Percentiles rank a stretch among this genome's conserved stretches.
These are phyloP conservation scores for Tetramorium alpestre DNA, from an alignment of 1,140 invertebrate genomes.

Conservation along the genomic window DNA sequence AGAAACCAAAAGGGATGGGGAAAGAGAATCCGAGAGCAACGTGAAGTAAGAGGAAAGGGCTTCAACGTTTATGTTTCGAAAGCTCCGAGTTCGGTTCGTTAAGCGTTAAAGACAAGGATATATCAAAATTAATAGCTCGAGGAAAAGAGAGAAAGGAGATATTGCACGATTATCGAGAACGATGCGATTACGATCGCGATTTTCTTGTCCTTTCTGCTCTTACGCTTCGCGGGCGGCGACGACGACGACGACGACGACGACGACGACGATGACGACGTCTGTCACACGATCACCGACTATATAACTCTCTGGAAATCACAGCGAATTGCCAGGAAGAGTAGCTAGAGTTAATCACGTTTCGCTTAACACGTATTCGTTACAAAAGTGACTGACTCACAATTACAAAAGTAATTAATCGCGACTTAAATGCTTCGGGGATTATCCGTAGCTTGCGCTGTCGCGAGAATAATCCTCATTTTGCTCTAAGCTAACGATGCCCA, in stretches of 20 bases:
- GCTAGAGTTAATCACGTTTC: constrained; percentile 26
- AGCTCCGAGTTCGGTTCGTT: constrained; percentile 17
- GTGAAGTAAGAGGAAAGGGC: constrained; percentile 23
- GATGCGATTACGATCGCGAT: constrained; percentile 1
- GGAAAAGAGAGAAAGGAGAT: not conserved
- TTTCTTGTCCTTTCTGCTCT: not conserved
- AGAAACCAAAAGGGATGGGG: constrained; percentile 34
- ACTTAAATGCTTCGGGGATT: constrained; percentile 38
- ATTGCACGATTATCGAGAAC: constrained; percentile 27
- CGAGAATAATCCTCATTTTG: constrained; percentile 11
- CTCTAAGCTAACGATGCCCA: constrained; percentile 20
- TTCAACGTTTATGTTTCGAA: constrained; percentile 32
- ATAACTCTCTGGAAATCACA: constrained; percentile 20
- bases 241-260: not conserved
- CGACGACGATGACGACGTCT: not conserved
- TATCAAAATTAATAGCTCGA: constrained; percentile 10
- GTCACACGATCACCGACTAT: constrained; percentile 8
- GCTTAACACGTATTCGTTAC: constrained; percentile 42
- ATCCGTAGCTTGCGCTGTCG: not conserved
- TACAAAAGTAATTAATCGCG: constrained; percentile 50
- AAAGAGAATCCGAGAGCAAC: constrained; percentile 19
- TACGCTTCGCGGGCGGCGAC: not conserved
- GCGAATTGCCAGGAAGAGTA: constrained; percentile 27
- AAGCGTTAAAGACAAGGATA: constrained; percentile 24
- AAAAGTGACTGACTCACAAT: constrained; percentile 50